Percentiles rank a stretch among this genome's conserved stretches.
These are phyloP conservation scores for Heteropelma amictum DNA, from an alignment of 2,888 invertebrate species.

Conservation along the genomic window DNA sequence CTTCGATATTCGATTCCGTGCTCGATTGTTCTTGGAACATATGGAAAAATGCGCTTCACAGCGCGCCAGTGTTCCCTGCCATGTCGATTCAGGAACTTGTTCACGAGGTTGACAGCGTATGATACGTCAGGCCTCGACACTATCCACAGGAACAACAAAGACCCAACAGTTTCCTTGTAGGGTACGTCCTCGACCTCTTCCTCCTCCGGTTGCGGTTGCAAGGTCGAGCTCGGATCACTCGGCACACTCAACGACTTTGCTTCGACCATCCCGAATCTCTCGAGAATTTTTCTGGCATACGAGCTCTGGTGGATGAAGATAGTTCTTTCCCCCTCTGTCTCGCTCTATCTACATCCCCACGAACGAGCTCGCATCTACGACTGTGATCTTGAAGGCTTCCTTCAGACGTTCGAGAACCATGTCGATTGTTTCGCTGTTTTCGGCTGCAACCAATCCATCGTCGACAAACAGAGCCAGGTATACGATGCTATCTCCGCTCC, in stretches of 20 bases:
- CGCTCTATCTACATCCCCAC: constrained; percentile 56
- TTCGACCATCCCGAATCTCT: constrained; percentile 50
- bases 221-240: constrained; percentile 35
- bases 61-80: constrained; percentile 2
- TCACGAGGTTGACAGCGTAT: constrained; percentile 12
- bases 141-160: not conserved
- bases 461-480: constrained; percentile 42
- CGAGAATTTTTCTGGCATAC: constrained; percentile 42
- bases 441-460: constrained; percentile 34
- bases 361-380: constrained; percentile 42
- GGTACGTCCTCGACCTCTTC: constrained; percentile 23
- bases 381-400: constrained; percentile 51
- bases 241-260: constrained; percentile 41
- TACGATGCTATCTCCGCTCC: not conserved
- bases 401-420: not conserved
- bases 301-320: constrained; percentile 54
- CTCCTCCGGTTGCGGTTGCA: constrained; percentile 16
- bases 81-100: constrained; percentile 1
- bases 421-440: not conserved
- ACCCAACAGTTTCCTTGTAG: not conserved
- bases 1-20: constrained; percentile 15
- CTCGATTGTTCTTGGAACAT: constrained; percentile 7
- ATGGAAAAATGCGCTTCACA: constrained; percentile 11
- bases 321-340: constrained; percentile 35
- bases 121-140: constrained; percentile 16